Percentiles rank a stretch among this genome's conserved stretches.
Conservation (phyloP, 2,888 invertebrate species). For the Hedya salicella region DNA sequence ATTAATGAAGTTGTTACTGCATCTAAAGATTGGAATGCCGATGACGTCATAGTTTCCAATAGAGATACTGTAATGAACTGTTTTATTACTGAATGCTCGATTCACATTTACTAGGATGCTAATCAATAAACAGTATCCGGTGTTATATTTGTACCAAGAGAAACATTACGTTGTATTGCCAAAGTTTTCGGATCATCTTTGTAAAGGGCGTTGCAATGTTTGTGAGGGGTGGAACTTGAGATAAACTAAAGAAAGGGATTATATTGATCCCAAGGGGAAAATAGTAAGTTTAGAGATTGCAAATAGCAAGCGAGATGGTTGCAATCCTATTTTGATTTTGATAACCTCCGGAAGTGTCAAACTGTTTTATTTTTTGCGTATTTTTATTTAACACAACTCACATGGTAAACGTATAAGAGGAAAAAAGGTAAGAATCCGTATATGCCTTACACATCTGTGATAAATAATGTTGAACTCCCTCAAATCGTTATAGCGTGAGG, state of each 20-base stretch:
- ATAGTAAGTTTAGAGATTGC: constrained; percentile 39
- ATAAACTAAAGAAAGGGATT: constrained; percentile 44
- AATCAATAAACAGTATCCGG: constrained; percentile 33
- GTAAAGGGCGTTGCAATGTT: constrained; percentile 42
- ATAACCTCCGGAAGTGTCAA: background rate
- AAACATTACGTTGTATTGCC: constrained; percentile 40
- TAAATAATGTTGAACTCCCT: no score
- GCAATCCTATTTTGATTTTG: constrained; percentile 33
- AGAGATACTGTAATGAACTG: constrained; percentile 40
- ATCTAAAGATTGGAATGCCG: constrained; percentile 39
- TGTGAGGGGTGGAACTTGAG: constrained; percentile 44
- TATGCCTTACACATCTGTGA: no score
- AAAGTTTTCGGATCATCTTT: constrained; percentile 43
- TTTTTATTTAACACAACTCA: no score
- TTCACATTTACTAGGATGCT: constrained; percentile 33
- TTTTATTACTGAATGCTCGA: constrained; percentile 41
- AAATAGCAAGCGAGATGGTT: constrained; percentile 25
- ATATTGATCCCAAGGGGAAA: constrained; percentile 43
- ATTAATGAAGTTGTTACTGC: constrained; percentile 46
- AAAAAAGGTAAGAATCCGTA: no score
- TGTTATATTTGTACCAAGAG: constrained; percentile 24
- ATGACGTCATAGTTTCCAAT: constrained; percentile 40
- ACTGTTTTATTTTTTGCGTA: background rate
- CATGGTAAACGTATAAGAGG: no score
- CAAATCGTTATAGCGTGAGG: no score